Conservation (phyloP, 2,888 invertebrate species). For the Pantelozetes paolii region DNA sequence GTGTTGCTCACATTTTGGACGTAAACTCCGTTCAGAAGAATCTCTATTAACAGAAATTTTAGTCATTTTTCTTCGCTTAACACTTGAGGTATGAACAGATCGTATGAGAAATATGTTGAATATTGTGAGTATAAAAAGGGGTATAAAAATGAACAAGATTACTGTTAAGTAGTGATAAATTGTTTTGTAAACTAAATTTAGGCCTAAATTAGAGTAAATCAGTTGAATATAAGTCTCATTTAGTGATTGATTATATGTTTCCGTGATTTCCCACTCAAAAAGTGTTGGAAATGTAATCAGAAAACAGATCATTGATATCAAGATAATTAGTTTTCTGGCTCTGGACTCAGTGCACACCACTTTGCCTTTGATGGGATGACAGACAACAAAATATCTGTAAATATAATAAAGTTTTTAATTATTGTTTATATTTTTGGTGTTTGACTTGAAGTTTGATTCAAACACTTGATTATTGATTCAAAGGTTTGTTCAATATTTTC, state of each 20-base stretch:
- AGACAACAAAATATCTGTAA: slow-evolving; percentile 55
- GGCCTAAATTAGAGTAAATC: slow-evolving; percentile 48
- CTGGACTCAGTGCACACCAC: slow-evolving; percentile 49
- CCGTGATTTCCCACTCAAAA: slow-evolving; percentile 62
- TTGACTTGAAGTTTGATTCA: too few species aligned
- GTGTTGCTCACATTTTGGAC: slow-evolving; percentile 1
- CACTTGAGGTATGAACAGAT: slow-evolving; percentile 49
- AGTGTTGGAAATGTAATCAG: slow-evolving; percentile 62
- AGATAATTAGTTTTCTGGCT: slow-evolving; percentile 51
- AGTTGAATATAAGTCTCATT: slow-evolving; percentile 45
- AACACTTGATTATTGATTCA: background rate
- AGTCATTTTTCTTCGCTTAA: background rate
- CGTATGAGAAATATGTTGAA: slow-evolving; percentile 57
- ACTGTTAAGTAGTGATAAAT: slow-evolving; percentile 55
- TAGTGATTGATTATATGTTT: slow-evolving; percentile 45
- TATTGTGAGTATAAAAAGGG: slow-evolving; percentile 54
- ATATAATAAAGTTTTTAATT: background rate
- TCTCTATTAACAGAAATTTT: background rate
- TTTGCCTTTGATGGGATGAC: slow-evolving; percentile 54
- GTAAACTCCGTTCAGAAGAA: background rate
- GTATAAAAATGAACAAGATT: slow-evolving; percentile 54
- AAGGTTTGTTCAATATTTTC: too few species aligned
- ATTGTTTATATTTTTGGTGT: too few species aligned
- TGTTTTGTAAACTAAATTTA: slow-evolving; percentile 50
- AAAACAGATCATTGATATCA: slow-evolving; percentile 53